A percentile compares a stretch with the other conserved stretches of the same genome.
Conservation (phyloP, 2,113 vertebrate genomes). For the Pitta sordida region DNA sequence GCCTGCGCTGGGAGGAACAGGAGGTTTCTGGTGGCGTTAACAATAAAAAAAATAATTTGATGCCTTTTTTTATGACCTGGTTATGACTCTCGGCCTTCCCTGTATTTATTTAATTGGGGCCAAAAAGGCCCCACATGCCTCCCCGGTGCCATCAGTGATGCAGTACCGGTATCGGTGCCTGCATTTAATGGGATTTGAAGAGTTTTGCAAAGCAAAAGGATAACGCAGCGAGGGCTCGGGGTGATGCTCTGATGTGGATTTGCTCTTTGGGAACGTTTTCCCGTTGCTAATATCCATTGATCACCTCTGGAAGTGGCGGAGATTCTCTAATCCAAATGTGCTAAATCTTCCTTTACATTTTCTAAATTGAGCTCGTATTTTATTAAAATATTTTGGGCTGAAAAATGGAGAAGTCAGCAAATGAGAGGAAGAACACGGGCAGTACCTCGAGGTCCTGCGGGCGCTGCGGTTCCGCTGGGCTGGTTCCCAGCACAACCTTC, state of each 20-base stretch:
- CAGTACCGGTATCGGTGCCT: neutral
- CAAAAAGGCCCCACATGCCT: neutral
- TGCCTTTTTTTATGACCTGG: neutral
- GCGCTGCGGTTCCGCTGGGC: neutral
- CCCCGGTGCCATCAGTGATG: neutral
- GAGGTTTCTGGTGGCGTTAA: neutral
- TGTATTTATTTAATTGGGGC: neutral
- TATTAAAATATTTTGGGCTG: neutral
- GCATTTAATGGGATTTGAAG: neutral
- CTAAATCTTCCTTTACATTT: neutral
- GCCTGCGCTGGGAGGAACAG: neutral
- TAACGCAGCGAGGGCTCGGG: neutral
- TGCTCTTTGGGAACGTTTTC: neutral
- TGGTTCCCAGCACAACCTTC: neutral
- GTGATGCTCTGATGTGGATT: neutral
- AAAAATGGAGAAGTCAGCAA: neutral
- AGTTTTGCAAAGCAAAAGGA: neutral
- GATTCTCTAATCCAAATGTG: neutral
- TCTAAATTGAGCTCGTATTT: neutral
- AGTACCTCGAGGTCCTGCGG: neutral
- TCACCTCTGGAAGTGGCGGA: neutral
- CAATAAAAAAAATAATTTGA: constrained; percentile 7
- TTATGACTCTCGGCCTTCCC: neutral
- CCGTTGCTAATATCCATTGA: neutral
- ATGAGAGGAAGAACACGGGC: neutral